A percentile compares a stretch with the other conserved stretches of the same genome.
phyloP scores from a whole-genome alignment of 2,113 vertebrate genomes.

The Leuciscus idus region DNA sequence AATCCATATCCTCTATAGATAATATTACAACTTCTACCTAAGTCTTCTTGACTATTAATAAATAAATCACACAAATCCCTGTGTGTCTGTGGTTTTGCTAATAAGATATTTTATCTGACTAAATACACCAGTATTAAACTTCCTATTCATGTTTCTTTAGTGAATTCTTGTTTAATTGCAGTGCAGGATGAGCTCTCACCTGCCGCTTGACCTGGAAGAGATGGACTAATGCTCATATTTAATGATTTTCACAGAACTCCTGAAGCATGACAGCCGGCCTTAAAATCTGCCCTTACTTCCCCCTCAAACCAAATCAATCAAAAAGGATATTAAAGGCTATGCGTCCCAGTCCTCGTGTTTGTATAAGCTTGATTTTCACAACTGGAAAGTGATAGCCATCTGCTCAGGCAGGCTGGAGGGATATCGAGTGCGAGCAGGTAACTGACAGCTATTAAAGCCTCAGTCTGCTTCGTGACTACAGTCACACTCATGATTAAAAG shows the following conservation, averaged over 20 bases:
- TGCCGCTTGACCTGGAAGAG: slow-evolving; percentile 70
- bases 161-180: slow-evolving; percentile 60
- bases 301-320: slow-evolving; percentile 63
- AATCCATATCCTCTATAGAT: neutral
- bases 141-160: neutral
- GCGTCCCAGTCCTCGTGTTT: slow-evolving; percentile 70
- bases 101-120: neutral
- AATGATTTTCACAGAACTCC: slow-evolving; percentile 78
- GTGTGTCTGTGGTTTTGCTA: neutral
- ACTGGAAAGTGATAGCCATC: slow-evolving; percentile 80
- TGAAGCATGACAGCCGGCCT: slow-evolving; percentile 69
- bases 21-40: no score
- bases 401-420: slow-evolving; percentile 69
- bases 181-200: slow-evolving; percentile 65
- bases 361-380: slow-evolving; percentile 78
- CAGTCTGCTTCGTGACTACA: slow-evolving; percentile 59
- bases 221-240: slow-evolving; percentile 74
- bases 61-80: neutral
- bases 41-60: neutral
- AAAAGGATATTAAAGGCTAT: slow-evolving; percentile 66
- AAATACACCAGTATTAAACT: slow-evolving; percentile 11
- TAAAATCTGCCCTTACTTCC: slow-evolving; percentile 63
- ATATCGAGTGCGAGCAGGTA: slow-evolving; percentile 76
- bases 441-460: slow-evolving; percentile 75
- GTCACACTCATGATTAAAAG: slow-evolving; percentile 38